phyloP scores from a whole-genome alignment of 2,888 invertebrate genomes.

The Perizoma flavofasciatum region DNA sequence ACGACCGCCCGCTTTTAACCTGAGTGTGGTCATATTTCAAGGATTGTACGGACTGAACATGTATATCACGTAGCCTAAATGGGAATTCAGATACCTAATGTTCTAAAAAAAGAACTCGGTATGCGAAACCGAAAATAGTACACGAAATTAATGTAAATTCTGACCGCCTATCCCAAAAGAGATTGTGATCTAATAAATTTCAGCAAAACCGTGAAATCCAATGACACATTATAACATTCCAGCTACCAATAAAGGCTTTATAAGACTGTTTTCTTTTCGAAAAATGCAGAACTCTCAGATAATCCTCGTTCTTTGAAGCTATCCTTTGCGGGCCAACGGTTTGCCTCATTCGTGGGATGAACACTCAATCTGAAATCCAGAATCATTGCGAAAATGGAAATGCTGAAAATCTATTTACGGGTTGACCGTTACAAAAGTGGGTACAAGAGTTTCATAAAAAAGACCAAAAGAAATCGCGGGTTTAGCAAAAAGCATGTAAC shows the following conservation, averaged over 20 bases:
- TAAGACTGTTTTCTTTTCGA: not conserved
- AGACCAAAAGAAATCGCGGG: conserved; percentile 33
- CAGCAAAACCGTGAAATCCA: too few species aligned
- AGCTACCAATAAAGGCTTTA: conserved; percentile 5
- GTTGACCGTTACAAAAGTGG: conserved; percentile 37
- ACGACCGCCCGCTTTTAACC: conserved; percentile 26
- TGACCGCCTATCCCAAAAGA: conserved; percentile 6
- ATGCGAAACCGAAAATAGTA: conserved; percentile 16
- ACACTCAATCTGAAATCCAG: conserved; percentile 24
- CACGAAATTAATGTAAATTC: conserved; percentile 19
- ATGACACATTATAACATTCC: conserved; percentile 6
- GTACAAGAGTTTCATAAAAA: conserved; percentile 37
- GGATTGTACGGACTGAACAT: conserved; percentile 29
- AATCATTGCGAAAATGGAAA: conserved; percentile 39
- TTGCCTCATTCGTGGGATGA: not conserved
- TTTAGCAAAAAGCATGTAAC: conserved; percentile 31
- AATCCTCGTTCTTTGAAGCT: conserved; percentile 26
- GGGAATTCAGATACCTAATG: conserved; percentile 5
- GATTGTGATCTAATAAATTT: too few species aligned
- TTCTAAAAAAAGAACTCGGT: conserved; percentile 24
- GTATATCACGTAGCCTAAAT: conserved; percentile 23
- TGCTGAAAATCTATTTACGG: conserved; percentile 41
- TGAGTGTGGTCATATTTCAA: conserved; percentile 28
- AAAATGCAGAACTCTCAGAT: conserved; percentile 17
- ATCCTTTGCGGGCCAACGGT: conserved; percentile 27